phyloP scores from a whole-genome alignment of 1,140 invertebrate species.

The Acromyrmex charruanus region DNA sequence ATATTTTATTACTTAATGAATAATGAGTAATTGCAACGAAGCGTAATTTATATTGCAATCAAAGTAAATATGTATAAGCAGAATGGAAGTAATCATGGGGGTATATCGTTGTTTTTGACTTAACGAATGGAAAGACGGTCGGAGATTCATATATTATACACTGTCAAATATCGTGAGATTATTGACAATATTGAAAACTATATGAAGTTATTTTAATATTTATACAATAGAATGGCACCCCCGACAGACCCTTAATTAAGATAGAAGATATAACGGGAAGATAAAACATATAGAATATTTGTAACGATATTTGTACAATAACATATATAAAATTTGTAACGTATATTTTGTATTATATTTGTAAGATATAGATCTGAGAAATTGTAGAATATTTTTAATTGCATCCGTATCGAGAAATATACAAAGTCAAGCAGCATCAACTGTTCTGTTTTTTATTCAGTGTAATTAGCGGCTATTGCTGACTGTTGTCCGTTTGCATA shows the following conservation, averaged over 20 bases:
- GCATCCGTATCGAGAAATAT: conserved; percentile 7
- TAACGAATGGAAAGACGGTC: conserved; percentile 53
- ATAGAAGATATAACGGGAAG: conserved; percentile 30
- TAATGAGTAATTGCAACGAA: conserved; percentile 63
- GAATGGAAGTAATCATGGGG: conserved; percentile 65
- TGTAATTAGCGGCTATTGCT: conserved; percentile 45
- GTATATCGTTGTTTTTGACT: conserved; percentile 49
- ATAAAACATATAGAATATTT: conserved; percentile 19
- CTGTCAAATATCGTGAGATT: conserved; percentile 39
- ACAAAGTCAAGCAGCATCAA: conserved; percentile 1
- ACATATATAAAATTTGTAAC: conserved; percentile 13
- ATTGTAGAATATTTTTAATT: conserved; percentile 49
- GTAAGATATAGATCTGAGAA: not conserved
- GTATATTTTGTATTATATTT: not conserved
- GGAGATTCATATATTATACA: conserved; percentile 7
- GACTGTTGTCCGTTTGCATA: conserved; percentile 50
- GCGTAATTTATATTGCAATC: conserved; percentile 48
- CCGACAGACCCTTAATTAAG: conserved; percentile 57
- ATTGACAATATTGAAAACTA: conserved; percentile 53
- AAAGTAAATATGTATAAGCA: conserved; percentile 68
- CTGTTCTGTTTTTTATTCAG: conserved; percentile 18
- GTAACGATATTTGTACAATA: conserved; percentile 4
- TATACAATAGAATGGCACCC: conserved; percentile 41
- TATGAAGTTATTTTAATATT: conserved; percentile 61
- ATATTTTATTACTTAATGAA: conserved; percentile 67